These are phyloP conservation scores for Corticium candelabrum DNA, from an alignment of 37 sponge, comb jelly and placozoan species.

Conservation along the genomic window DNA sequence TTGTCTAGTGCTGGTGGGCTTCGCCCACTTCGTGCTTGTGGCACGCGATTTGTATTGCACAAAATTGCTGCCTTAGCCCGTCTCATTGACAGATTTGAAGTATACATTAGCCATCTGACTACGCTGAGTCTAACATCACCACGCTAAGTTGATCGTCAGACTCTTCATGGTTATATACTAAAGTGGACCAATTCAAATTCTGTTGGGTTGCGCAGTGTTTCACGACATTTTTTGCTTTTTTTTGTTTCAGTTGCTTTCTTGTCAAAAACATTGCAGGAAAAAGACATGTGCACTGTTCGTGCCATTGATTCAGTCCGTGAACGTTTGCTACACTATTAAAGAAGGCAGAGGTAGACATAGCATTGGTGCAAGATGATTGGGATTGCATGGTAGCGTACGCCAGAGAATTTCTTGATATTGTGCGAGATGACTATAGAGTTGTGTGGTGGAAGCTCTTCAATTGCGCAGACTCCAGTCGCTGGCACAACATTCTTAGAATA, in stretches of 20 bases:
- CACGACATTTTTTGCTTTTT: conserved; percentile 50
- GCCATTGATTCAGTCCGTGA: conserved; percentile 45
- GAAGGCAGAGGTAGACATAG: background rate
- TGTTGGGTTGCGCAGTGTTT: conserved; percentile 62
- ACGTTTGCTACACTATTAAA: conserved; percentile 13
- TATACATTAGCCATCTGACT: background rate
- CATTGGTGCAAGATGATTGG: background rate
- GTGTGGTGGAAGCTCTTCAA: conserved; percentile 9
- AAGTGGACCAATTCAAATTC: conserved; percentile 36
- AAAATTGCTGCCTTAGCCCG: conserved; percentile 7
- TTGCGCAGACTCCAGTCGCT: background rate
- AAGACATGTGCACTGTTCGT: conserved; percentile 38
- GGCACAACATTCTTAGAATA: background rate
- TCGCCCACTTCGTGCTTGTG: conserved; percentile 7
- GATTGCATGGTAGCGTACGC: background rate
- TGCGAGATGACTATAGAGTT: background rate
- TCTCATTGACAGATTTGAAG: background rate
- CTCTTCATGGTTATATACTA: conserved; percentile 37
- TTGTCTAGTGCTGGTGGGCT: background rate
- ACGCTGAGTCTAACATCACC: background rate
- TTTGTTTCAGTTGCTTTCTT: conserved; percentile 37
- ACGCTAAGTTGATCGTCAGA: conserved; percentile 31
- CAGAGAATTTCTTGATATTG: background rate
- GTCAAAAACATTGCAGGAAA: conserved; percentile 40
- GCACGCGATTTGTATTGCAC: conserved; percentile 3